These are phyloP conservation scores for Chrysolina oricalcia DNA, from an alignment of 2,888 invertebrate genomes.

Conservation along the genomic window DNA sequence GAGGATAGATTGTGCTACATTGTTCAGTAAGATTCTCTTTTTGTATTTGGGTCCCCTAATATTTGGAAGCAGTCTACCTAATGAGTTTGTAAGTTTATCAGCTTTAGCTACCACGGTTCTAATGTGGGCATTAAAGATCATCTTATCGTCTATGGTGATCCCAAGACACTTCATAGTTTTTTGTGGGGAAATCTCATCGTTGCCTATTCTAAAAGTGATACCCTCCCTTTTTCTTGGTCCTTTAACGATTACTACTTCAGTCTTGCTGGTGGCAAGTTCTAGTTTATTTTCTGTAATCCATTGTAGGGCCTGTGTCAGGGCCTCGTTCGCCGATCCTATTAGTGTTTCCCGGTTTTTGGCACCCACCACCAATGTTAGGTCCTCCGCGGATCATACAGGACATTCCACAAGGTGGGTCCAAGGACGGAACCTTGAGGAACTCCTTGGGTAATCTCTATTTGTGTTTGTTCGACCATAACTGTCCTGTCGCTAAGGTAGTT, in stretches of 20 bases:
- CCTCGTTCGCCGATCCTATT: not conserved
- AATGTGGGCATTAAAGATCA: not conserved
- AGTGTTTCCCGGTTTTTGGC: constrained; percentile 10
- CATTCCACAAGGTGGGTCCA: constrained; percentile 48
- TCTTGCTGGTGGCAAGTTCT: not conserved
- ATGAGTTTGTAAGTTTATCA: not conserved
- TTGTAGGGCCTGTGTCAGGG: not conserved
- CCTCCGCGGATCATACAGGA: constrained; percentile 47
- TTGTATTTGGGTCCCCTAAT: not conserved
- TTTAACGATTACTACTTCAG: not conserved
- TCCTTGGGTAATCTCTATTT: constrained; percentile 15
- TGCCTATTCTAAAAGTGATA: not conserved
- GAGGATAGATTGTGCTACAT: constrained; percentile 1
- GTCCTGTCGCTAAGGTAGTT: not conserved
- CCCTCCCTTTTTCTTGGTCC: not conserved
- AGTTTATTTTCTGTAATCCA: not conserved
- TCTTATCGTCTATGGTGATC: not conserved
- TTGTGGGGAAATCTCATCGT: not conserved
- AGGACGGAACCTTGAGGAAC: constrained; percentile 45
- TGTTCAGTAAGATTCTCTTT: not conserved
- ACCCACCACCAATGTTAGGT: constrained; percentile 37
- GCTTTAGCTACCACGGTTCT: not conserved
- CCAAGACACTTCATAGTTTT: not conserved
- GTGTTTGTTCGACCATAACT: not conserved
- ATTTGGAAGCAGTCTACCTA: constrained; percentile 1